Conservation (phyloP, 2,888 invertebrate genomes). For the Pseudococcus jackbeardsleyi region DNA sequence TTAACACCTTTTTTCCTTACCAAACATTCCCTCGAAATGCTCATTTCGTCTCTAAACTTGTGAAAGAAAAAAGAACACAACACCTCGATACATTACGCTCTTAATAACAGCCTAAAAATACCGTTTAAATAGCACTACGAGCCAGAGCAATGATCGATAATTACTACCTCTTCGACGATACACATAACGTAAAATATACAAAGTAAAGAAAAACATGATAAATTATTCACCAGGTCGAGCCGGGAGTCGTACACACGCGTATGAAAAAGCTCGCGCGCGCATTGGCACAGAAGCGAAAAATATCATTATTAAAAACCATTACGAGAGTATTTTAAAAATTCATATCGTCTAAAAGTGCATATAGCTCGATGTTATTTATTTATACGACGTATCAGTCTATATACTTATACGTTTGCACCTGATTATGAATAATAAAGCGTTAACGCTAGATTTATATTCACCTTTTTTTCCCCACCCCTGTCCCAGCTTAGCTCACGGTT, state of each 20-base stretch:
- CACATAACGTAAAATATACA: neutral
- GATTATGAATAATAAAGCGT: conserved; percentile 54
- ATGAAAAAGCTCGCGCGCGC: neutral
- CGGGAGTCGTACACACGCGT: neutral
- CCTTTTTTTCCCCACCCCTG: neutral
- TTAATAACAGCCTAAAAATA: neutral
- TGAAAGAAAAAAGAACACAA: neutral
- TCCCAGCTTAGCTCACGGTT: neutral
- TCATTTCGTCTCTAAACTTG: neutral
- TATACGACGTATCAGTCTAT: conserved; percentile 36
- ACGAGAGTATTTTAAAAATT: conserved; percentile 27
- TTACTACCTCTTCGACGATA: conserved; percentile 36
- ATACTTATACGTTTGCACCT: conserved; percentile 35
- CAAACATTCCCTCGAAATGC: neutral
- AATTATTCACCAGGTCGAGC: conserved; percentile 1
- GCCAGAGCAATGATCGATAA: conserved; percentile 47
- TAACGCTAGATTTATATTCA: conserved; percentile 44
- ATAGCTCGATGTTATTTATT: conserved; percentile 40
- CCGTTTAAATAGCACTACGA: conserved; percentile 14
- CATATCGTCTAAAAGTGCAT: conserved; percentile 50
- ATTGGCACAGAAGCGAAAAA: neutral
- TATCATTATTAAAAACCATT: conserved; percentile 24
- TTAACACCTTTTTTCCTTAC: conserved; percentile 17
- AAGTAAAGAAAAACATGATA: conserved; percentile 39
- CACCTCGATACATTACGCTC: neutral